Percentiles rank a stretch among this genome's conserved stretches.
Evolutionary conservation across 2,888 invertebrate species (phyloP).

Genomic region (Alloplasta piceator): DNA sequence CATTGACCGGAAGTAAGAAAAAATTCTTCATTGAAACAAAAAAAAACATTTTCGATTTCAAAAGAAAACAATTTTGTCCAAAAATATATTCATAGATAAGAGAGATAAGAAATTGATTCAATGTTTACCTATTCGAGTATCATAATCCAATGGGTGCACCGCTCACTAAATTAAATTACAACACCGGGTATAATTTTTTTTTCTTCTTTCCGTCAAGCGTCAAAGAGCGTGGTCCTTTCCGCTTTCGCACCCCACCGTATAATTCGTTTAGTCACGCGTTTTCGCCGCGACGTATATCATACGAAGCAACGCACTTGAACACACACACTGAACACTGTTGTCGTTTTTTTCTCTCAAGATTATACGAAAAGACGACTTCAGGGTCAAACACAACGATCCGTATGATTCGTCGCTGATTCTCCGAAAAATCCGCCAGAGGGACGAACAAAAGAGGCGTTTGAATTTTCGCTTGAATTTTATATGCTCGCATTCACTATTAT

Average conservation of each 20-base stretch:
- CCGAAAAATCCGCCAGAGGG: not conserved
- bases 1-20: not conserved
- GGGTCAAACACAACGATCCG: too few species aligned
- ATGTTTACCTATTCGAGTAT: slow-evolving; percentile 59
- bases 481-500: too few species aligned
- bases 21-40: slow-evolving; percentile 3
- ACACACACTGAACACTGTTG: not conserved
- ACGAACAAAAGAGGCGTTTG: not conserved
- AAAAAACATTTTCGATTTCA: slow-evolving; percentile 1
- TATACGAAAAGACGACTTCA: too few species aligned
- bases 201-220: not conserved
- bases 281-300: slow-evolving; percentile 1
- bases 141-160: slow-evolving; percentile 66
- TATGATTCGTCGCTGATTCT: not conserved
- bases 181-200: slow-evolving; percentile 27
- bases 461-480: too few species aligned
- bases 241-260: too few species aligned
- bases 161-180: slow-evolving; percentile 50
- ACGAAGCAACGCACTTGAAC: not conserved
- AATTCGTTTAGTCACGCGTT: slow-evolving; percentile 9
- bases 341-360: too few species aligned
- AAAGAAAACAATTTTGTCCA: not conserved
- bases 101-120: not conserved
- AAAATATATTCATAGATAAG: not conserved
- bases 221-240: too few species aligned